These are phyloP conservation scores for Sepiola atlantica DNA, from an alignment of 2,888 invertebrate genomes.

Conservation along the genomic window DNA sequence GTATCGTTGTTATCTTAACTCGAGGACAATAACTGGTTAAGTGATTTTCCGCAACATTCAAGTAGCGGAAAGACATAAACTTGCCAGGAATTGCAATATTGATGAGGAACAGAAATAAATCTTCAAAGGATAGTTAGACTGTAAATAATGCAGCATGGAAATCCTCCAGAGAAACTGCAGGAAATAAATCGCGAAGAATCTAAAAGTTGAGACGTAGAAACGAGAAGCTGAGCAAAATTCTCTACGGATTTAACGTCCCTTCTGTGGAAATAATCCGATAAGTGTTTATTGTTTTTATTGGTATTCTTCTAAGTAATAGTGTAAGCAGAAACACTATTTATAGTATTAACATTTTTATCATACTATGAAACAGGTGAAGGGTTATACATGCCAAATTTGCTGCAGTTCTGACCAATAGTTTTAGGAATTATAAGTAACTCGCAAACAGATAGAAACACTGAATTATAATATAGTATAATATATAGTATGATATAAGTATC, in stretches of 20 bases:
- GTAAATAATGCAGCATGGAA: neutral
- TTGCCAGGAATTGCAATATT: neutral
- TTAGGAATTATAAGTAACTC: too few species aligned
- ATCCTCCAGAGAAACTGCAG: neutral
- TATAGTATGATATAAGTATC: too few species aligned
- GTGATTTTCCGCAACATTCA: neutral
- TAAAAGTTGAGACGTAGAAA: neutral
- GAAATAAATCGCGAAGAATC: neutral
- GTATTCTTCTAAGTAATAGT: too few species aligned
- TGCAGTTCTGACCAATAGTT: too few species aligned
- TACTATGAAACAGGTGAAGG: too few species aligned
- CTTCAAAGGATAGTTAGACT: neutral
- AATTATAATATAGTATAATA: too few species aligned
- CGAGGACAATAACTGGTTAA: neutral
- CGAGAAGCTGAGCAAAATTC: neutral
- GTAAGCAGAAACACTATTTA: too few species aligned
- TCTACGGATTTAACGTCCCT: neutral
- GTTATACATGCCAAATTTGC: too few species aligned
- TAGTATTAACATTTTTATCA: too few species aligned
- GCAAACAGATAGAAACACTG: too few species aligned
- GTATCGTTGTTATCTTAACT: neutral
- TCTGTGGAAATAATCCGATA: neutral
- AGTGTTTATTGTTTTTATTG: too few species aligned
- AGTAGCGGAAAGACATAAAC: neutral
- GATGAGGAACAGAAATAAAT: neutral